These are phyloP conservation scores for Epinephelus moara DNA, from an alignment of 2,113 vertebrate species.

Conservation along the genomic window DNA sequence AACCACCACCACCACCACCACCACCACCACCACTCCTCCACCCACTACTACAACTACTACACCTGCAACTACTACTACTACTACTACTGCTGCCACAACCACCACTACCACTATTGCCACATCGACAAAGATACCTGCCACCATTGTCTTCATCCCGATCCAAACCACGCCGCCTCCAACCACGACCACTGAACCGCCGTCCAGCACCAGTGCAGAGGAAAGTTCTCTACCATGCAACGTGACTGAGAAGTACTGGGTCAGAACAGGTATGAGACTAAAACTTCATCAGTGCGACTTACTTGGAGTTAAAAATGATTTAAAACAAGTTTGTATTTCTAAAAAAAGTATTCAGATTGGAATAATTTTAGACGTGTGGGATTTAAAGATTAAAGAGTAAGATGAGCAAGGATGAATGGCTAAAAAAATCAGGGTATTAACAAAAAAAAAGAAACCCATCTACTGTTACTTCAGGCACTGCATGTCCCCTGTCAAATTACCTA, in stretches of 20 bases:
- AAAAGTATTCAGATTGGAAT: not conserved
- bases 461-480: not conserved
- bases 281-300: not conserved
- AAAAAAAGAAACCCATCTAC: not conserved
- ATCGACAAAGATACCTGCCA: slow-evolving; percentile 68
- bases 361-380: not conserved
- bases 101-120: slow-evolving; percentile 82
- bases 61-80: slow-evolving; percentile 42
- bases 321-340: not conserved
- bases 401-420: not conserved
- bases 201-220: slow-evolving; percentile 81
- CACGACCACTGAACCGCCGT: slow-evolving; percentile 58
- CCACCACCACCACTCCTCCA: slow-evolving; percentile 47
- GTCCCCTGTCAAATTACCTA: not conserved
- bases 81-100: slow-evolving; percentile 83
- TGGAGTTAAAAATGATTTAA: not conserved
- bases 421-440: not conserved
- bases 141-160: slow-evolving; percentile 52
- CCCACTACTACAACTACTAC: slow-evolving; percentile 45
- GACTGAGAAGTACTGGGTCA: slow-evolving; percentile 91
- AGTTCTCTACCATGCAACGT: slow-evolving; percentile 90
- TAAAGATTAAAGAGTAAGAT: not conserved
- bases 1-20: slow-evolving; percentile 64
- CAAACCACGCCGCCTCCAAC: slow-evolving; percentile 53
- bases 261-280: slow-evolving; percentile 81